Evolutionary conservation across 2,113 vertebrate species (phyloP), one percentile per base, ranked within the genome.

Genomic region (Etheostoma spectabile): DNA sequence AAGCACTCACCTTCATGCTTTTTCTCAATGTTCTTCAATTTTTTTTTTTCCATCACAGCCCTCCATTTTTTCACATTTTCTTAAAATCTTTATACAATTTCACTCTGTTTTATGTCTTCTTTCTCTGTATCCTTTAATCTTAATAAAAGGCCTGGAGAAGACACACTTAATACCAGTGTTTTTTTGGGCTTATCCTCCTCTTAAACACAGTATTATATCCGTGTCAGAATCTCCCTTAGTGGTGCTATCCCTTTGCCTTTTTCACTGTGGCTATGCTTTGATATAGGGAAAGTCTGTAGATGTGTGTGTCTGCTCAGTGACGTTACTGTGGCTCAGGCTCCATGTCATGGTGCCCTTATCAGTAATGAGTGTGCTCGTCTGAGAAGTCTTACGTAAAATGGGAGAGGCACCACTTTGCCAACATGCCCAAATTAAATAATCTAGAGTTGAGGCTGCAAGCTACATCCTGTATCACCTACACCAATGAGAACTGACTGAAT

Each of bases 321-420:
- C 73, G 74, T 66, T 77, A n/a, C 77, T 68, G 64, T 22, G 64
- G 79, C 79, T 89, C 86, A 65, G 74, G 76, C 83, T 87, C 69
- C 73, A 62, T 88, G 90, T 89, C 90, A 88, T 27, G 79, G 57
- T 79, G 80, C 70, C 82, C 87, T 88, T 83, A 86, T 82, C 83
- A 53, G 86, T 85, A 87, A 86, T 85, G 86, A 86, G 80, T 55
- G 79, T 42, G 63, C 83, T 75, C 27, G 65, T 52, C 19, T 2
- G 68, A 71, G 79, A 55, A 74, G 81, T 66, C 82, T 89, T 88
- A 80, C 27, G n/a, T 89, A 88, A 92, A 79, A 86, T 57, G 78
- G 82, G 85, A 69, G 80, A 76, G 64, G 83, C 77, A 15, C 33
- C 51, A 30, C 86, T 87, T 74, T 81, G 75, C 75, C 73, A 86